Conservation (phyloP, 2,113 vertebrate species). For the Cepphus grylle region DNA sequence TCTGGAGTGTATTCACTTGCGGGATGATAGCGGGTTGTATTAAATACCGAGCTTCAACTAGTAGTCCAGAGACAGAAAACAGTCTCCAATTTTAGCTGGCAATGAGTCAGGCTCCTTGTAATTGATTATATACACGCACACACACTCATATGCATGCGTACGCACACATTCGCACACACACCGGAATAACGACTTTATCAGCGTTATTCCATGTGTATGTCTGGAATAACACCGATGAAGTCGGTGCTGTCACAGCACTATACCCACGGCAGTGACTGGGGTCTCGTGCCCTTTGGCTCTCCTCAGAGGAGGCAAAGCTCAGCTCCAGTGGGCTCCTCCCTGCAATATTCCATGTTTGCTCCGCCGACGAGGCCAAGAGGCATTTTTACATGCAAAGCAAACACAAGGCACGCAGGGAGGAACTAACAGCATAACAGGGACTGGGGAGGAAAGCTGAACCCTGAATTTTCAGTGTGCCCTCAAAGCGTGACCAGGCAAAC, state of each 20-base stretch:
- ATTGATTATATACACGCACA: not conserved
- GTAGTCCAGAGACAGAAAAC: conserved; percentile 4
- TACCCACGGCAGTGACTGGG: accelerated
- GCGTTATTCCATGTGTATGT: not conserved
- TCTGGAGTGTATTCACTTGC: not conserved
- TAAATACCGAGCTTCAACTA: not conserved
- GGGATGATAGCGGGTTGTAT: not conserved
- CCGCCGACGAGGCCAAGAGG: not conserved
- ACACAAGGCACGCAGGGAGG: not conserved
- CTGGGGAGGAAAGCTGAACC: not conserved
- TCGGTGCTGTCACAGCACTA: not conserved
- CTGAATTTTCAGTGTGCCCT: not conserved
- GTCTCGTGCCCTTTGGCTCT: not conserved
- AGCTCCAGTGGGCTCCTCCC: not conserved
- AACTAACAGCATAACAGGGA: not conserved
- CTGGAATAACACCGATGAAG: not conserved
- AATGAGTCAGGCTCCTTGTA: not conserved
- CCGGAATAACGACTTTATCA: not conserved
- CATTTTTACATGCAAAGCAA: not conserved
- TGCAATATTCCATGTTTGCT: not conserved
- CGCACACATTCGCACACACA: not conserved
- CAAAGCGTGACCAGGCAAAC: not conserved
- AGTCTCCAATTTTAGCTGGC: not conserved
- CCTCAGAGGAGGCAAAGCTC: not conserved
- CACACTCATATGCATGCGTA: not conserved